Evolutionary conservation across 2,113 vertebrate genomes (phyloP).

Genomic region (Onychostoma macrolepis): DNA sequence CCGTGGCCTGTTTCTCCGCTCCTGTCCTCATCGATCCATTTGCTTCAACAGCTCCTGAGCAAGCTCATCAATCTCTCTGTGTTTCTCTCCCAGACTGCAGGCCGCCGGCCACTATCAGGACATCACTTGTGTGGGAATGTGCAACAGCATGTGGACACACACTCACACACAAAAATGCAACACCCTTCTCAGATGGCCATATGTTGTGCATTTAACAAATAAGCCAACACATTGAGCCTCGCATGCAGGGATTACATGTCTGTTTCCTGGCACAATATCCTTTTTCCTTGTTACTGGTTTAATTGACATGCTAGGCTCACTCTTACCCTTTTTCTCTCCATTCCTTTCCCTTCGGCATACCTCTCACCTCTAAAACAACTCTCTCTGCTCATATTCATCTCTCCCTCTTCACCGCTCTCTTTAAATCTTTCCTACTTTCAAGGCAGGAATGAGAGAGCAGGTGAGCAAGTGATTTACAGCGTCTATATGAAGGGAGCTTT

Average conservation of each 20-base stretch:
- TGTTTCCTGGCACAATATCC: background rate
- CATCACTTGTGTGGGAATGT: background rate
- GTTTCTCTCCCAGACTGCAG: conserved; percentile 38
- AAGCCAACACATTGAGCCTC: conserved; percentile 5
- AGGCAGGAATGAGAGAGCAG: background rate
- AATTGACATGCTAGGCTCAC: conserved; percentile 11
- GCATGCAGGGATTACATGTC: conserved; percentile 31
- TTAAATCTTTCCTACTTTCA: conserved; percentile 26
- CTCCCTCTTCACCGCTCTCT: background rate
- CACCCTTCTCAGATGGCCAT: conserved; percentile 7
- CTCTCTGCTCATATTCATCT: conserved; percentile 14
- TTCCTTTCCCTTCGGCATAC: background rate
- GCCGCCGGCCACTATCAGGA: conserved; percentile 20
- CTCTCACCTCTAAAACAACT: conserved; percentile 12
- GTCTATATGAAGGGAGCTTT: conserved; percentile 31
- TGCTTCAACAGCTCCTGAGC: conserved; percentile 40
- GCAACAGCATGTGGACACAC: background rate
- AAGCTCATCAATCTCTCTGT: conserved; percentile 53
- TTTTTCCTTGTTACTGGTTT: background rate
- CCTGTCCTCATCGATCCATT: conserved; percentile 49
- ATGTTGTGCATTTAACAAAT: conserved; percentile 24
- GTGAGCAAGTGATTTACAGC: conserved; percentile 45
- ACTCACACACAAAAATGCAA: background rate
- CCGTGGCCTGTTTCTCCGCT: conserved; percentile 30
- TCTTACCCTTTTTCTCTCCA: background rate